These are phyloP conservation scores for Platyura marginata DNA, from an alignment of 1,140 invertebrate species.

Conservation along the genomic window DNA sequence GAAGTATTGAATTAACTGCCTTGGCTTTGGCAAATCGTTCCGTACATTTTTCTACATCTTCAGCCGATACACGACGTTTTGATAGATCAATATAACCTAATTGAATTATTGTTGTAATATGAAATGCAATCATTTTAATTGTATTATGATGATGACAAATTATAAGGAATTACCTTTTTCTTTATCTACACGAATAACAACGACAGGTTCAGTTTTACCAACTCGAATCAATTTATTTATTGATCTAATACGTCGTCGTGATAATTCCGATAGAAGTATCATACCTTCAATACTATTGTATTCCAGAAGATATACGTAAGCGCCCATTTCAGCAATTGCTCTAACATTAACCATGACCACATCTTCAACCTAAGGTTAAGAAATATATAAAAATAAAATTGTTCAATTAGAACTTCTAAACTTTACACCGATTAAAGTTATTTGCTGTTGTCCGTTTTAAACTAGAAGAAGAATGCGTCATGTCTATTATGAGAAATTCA, in stretches of 20 bases:
- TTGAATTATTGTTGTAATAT: background rate
- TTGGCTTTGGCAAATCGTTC: constrained; percentile 98
- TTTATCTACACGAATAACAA: constrained; percentile 98
- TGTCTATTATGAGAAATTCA: too few relatives aligned
- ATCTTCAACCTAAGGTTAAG: constrained; percentile 56
- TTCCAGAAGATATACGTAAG: constrained; percentile 93
- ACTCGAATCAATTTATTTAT: constrained; percentile 99
- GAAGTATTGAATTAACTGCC: constrained; percentile 93
- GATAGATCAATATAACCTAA: constrained; percentile 97
- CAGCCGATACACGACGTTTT: constrained; percentile 92
- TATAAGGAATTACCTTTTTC: constrained; percentile 67
- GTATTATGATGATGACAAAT: background rate
- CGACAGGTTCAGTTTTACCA: constrained; percentile 96
- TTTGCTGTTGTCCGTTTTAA: too few relatives aligned
- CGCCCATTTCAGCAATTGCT: constrained; percentile 98
- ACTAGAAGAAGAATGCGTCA: too few relatives aligned
- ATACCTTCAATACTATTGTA: constrained; percentile 99
- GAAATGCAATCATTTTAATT: background rate
- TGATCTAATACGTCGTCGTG: constrained; percentile 92
- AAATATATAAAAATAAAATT: background rate
- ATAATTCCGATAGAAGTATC: constrained; percentile 90
- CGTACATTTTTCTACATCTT: constrained; percentile 96
- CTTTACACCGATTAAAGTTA: too few relatives aligned
- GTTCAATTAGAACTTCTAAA: too few relatives aligned
- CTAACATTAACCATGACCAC: constrained; percentile 99